phyloP scores from a whole-genome alignment of 2,888 invertebrate genomes.

The Orgyia antiqua region DNA sequence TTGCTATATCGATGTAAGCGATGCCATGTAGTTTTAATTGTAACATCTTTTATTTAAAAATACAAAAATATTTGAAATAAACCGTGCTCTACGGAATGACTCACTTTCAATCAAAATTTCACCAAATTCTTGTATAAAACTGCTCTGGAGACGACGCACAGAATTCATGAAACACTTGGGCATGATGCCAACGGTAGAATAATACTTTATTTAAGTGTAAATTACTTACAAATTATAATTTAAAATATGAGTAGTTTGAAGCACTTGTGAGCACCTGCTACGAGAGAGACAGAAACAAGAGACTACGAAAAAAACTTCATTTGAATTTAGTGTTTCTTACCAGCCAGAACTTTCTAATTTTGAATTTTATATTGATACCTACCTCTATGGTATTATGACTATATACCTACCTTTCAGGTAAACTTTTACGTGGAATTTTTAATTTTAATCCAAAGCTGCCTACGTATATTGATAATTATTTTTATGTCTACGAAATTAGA shows the following conservation, averaged over 20 bases:
- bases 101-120: slow-evolving; percentile 48
- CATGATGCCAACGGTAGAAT: slow-evolving; percentile 38
- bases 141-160: slow-evolving; percentile 41
- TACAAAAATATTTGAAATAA: slow-evolving; percentile 13
- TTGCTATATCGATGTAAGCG: background rate
- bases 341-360: slow-evolving; percentile 33
- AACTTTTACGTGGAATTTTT: background rate
- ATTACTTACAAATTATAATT: slow-evolving; percentile 21
- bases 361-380: background rate
- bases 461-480: no score
- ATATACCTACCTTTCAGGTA: no score
- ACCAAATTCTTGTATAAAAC: slow-evolving; percentile 54
- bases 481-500: slow-evolving; percentile 1
- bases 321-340: slow-evolving; percentile 37
- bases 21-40: background rate
- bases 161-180: slow-evolving; percentile 63
- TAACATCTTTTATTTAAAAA: slow-evolving; percentile 1
- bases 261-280: slow-evolving; percentile 69
- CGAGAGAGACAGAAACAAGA: slow-evolving; percentile 55
- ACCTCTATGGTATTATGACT: slow-evolving; percentile 8
- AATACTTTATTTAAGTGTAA: slow-evolving; percentile 16
- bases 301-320: slow-evolving; percentile 53
- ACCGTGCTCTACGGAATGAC: slow-evolving; percentile 26
- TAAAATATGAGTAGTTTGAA: slow-evolving; percentile 30
- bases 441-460: background rate